phyloP scores from a whole-genome alignment of 2,888 invertebrate species.

The Mystacides longicornis region DNA sequence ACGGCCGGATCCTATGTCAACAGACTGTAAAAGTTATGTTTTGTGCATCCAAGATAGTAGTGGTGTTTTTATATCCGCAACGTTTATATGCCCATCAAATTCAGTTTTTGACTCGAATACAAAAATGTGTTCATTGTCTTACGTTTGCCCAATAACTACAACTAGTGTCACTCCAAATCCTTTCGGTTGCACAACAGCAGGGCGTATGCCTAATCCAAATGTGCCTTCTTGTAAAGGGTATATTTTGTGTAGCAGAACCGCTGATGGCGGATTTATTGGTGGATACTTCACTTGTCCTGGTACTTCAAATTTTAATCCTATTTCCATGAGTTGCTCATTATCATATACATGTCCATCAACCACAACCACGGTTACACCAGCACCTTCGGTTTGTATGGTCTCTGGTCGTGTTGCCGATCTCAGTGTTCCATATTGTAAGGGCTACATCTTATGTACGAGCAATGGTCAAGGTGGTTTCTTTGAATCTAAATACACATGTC shows the following conservation, averaged over 20 bases:
- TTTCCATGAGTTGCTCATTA: not conserved
- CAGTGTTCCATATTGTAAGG: constrained; percentile 7
- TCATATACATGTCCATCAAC: constrained; percentile 9
- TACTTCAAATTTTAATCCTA: constrained; percentile 12
- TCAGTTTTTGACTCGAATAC: not conserved
- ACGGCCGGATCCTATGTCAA: too few species aligned
- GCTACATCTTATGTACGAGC: constrained; percentile 8
- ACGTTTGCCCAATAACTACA: not conserved
- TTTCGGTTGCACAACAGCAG: not conserved
- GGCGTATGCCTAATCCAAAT: constrained; percentile 32
- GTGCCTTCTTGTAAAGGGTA: constrained; percentile 45
- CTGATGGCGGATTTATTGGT: not conserved
- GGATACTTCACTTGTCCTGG: constrained; percentile 3
- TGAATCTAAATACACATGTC: constrained; percentile 5
- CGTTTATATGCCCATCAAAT: too few species aligned
- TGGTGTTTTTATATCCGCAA: too few species aligned
- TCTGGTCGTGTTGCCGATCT: constrained; percentile 9
- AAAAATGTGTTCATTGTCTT: not conserved
- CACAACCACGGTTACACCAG: not conserved
- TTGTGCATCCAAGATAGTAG: too few species aligned
- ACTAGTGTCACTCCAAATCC: not conserved
- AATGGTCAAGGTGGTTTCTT: constrained; percentile 5
- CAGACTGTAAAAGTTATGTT: too few species aligned
- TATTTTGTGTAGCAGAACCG: constrained; percentile 32
- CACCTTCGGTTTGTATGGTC: constrained; percentile 1